Base-by-base conservation (phyloP, 2,888 invertebrate genomes). In the Lysandra coridon region DNA sequence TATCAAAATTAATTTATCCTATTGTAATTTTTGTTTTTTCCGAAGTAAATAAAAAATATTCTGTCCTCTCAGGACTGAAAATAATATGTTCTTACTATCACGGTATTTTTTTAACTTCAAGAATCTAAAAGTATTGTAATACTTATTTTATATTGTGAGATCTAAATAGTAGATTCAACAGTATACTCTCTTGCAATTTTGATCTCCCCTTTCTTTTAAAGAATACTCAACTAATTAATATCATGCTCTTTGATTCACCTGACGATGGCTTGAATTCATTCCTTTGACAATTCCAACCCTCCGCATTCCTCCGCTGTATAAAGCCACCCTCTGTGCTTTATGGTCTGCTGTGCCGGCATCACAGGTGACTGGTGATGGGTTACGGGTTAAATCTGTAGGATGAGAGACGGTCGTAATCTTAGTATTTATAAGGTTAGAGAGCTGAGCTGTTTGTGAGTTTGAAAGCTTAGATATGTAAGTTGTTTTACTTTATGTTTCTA, bases 201-300 rank as follows among this genome's bases (percentile, higher is more conserved):
- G 2, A 62, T 62, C 7, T 30, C 7, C 23, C 23, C 57, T 64
- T 30, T 64, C 12, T 30, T 30, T 30, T 30, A 30, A 64, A 64
- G 64, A 30, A 64, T 64, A 23, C 12, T 64, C 10, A 30, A 64
- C 64, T 64, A 64, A 64, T 64, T 64, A 30, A 62, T 62, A 60
- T 23, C 23, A 23, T 23, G 64, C 30, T 30, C 64, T 30, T 64
- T 64, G 12, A 64, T 10, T 64, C 10, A 10, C 30, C 23, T 30
- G 62, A 30, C 64, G 30, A 64, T 64, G 12, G 30, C 64, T 30
- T 10, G 12, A 64, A 23, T 64, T 64, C 62, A 6, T 64, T 64
- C 64, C 64, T 64, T 64, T 64, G 64, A 64, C 64, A 64, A 64
- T 64, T 64, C 30, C 62, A 30, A 64, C 64, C 64, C 64, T 64